Conservation (phyloP, 1,140 invertebrate genomes). For the Tetragonula clypearis region DNA sequence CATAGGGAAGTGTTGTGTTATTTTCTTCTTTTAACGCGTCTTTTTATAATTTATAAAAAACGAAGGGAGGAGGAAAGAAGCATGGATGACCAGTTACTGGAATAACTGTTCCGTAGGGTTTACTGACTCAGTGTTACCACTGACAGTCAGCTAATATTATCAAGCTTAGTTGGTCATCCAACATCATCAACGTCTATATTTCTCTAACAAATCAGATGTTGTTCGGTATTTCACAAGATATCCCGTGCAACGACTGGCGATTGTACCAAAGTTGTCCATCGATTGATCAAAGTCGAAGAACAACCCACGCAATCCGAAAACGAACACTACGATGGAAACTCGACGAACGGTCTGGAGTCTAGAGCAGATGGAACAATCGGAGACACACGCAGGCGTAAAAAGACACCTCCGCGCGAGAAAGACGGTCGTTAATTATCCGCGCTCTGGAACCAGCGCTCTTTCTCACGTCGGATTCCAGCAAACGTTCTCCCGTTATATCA, state of each 20-base stretch:
- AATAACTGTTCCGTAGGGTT: too few relatives aligned
- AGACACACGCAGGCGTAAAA: background rate
- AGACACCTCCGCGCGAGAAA: slow-evolving; percentile 16
- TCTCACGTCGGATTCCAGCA: slow-evolving; percentile 61
- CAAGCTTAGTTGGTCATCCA: too few relatives aligned
- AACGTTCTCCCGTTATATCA: background rate
- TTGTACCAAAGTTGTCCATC: too few relatives aligned
- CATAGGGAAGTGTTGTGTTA: too few relatives aligned
- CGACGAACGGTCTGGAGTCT: background rate
- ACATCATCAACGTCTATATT: background rate
- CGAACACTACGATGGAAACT: background rate
- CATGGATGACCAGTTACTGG: too few relatives aligned
- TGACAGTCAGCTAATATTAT: too few relatives aligned
- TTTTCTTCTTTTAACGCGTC: too few relatives aligned
- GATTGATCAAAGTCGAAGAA: background rate
- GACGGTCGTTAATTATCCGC: slow-evolving; percentile 53
- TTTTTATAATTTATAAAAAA: too few relatives aligned
- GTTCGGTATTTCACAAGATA: too few relatives aligned
- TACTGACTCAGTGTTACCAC: too few relatives aligned
- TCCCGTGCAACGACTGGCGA: too few relatives aligned
- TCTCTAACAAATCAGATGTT: background rate
- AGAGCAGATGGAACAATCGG: background rate
- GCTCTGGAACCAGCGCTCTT: slow-evolving; percentile 50
- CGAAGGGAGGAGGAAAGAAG: too few relatives aligned
- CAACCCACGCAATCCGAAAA: background rate